phyloP scores from a whole-genome alignment of 1,140 invertebrate species.

The Hesperophylax magnus region DNA sequence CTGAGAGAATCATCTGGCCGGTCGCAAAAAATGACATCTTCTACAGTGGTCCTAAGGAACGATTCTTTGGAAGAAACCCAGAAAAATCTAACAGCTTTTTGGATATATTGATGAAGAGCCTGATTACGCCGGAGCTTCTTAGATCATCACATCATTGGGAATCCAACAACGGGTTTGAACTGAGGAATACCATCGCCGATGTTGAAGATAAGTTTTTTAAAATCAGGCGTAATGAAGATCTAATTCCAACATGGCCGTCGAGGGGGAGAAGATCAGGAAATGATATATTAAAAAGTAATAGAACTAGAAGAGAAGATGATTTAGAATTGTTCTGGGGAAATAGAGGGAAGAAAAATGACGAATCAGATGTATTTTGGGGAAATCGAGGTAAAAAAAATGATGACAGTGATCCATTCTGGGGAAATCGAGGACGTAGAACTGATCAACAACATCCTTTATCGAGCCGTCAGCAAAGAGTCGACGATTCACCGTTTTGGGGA shows the following conservation, averaged over 20 bases:
- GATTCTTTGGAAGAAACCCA: not conserved
- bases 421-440: constrained; percentile 60
- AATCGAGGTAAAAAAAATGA: constrained; percentile 61
- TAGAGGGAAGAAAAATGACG: constrained; percentile 60
- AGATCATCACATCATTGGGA: not conserved
- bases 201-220: not conserved
- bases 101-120: constrained; percentile 16
- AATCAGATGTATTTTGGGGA: constrained; percentile 61
- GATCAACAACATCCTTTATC: constrained; percentile 61
- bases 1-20: not conserved
- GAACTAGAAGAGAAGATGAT: constrained; percentile 61
- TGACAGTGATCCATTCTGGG: constrained; percentile 60
- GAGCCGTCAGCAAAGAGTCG: constrained; percentile 56
- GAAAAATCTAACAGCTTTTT: not conserved
- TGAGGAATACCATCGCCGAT: not conserved
- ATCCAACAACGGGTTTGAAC: not conserved
- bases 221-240: constrained; percentile 34
- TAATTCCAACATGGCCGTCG: constrained; percentile 44
- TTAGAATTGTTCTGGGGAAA: constrained; percentile 60
- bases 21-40: not conserved
- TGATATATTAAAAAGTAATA: constrained; percentile 48
- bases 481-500: constrained; percentile 61
- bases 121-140: not conserved
- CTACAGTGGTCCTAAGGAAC: not conserved
- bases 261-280: constrained; percentile 40